Evolutionary conservation across 2,797 vertebrate species (phyloP).

Genomic region (Agapornis canus): DNA sequence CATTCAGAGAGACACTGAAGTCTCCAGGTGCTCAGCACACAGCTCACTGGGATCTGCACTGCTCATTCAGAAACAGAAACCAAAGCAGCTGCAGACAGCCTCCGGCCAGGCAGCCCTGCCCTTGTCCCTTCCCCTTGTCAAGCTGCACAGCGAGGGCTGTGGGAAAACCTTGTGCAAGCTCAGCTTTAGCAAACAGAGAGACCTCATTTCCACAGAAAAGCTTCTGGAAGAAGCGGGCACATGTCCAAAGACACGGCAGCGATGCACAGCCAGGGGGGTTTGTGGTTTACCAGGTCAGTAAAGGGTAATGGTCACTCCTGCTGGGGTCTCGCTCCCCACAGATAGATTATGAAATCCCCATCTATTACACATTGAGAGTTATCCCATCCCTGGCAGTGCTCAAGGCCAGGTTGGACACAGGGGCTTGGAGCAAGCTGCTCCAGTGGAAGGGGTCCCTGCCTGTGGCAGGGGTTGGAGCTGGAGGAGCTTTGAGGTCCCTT

Average conservation of each 20-base stretch:
- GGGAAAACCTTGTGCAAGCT: neutral
- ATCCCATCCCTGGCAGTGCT: neutral
- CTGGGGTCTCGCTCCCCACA: neutral
- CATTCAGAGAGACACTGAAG: neutral
- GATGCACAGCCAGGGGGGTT: neutral
- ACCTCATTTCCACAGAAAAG: neutral
- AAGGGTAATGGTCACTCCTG: neutral
- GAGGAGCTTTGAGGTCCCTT: neutral
- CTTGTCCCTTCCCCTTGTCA: neutral
- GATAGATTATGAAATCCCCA: rapidly evolving
- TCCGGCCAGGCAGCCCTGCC: neutral
- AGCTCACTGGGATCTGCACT: neutral
- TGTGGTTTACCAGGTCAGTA: neutral
- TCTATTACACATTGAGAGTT: neutral
- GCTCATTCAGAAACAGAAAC: rapidly evolving
- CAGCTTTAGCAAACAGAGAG: neutral
- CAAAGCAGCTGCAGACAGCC: neutral
- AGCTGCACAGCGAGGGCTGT: rapidly evolving
- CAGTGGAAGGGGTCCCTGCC: neutral
- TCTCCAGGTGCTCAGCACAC: neutral
- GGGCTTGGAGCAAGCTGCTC: neutral
- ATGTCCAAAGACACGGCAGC: neutral
- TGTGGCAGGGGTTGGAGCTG: rapidly evolving
- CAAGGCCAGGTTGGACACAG: neutral
- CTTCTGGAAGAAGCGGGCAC: neutral